Evolutionary conservation across 2,113 vertebrate genomes (phyloP).

Genomic region (Arothron firmamentum): DNA sequence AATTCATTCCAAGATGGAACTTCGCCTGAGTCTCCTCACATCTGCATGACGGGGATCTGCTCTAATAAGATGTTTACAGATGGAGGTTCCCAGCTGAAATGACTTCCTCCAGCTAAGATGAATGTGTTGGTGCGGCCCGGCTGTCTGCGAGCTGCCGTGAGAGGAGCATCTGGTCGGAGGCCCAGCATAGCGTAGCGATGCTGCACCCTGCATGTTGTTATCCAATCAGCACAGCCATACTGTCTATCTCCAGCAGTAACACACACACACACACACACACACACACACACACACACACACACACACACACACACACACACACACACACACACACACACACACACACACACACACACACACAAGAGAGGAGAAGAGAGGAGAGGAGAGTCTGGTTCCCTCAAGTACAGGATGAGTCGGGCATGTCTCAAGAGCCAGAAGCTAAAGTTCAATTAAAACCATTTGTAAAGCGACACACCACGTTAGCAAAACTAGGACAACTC

Average conservation of each 20-base stretch:
- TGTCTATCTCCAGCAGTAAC: constrained; percentile 20
- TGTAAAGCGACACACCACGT: constrained; percentile 63
- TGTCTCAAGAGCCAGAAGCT: constrained; percentile 56
- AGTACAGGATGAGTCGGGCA: constrained; percentile 38
- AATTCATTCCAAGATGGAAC: not conserved
- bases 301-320: constrained; percentile 11
- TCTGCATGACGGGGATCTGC: constrained; percentile 27
- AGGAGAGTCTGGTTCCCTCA: constrained; percentile 4
- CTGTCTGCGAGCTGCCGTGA: constrained; percentile 60
- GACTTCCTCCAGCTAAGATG: constrained; percentile 50
- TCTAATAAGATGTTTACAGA: constrained; percentile 45
- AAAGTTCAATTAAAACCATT: constrained; percentile 66
- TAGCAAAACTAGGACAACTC: constrained; percentile 64
- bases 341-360: constrained; percentile 5
- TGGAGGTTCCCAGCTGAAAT: constrained; percentile 41
- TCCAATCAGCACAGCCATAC: constrained; percentile 76
- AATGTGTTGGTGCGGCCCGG: constrained; percentile 48
- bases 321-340: constrained; percentile 12
- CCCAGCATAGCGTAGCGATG: constrained; percentile 60
- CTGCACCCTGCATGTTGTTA: constrained; percentile 75
- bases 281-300: constrained; percentile 16
- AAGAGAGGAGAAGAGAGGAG: too few species aligned
- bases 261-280: constrained; percentile 11
- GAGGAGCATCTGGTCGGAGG: constrained; percentile 70
- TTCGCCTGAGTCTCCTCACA: constrained; percentile 15